phyloP scores from a whole-genome alignment of 2,888 invertebrate genomes.

The Disparrhopalites patrizii region DNA sequence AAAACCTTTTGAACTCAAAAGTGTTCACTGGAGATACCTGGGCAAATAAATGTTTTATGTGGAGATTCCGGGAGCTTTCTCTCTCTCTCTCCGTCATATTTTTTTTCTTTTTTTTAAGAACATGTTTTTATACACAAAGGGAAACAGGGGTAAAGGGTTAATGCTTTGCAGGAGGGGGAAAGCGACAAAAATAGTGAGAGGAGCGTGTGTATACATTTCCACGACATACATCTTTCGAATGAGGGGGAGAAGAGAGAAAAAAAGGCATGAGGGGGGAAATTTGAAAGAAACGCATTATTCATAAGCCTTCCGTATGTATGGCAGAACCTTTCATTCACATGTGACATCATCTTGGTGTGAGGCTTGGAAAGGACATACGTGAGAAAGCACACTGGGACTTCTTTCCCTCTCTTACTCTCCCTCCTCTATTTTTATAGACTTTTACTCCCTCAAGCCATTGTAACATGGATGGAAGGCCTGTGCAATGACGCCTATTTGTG shows the following conservation, averaged over 20 bases:
- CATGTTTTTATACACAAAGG: not conserved
- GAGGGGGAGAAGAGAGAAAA: not conserved
- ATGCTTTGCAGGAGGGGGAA: too few relatives aligned
- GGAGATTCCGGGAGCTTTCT: not conserved
- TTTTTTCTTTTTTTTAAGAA: not conserved
- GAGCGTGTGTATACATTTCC: too few relatives aligned
- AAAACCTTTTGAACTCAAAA: too few relatives aligned
- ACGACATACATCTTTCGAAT: too few relatives aligned
- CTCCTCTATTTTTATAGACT: conserved; percentile 24
- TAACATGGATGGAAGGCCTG: too few relatives aligned
- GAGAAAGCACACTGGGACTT: conserved; percentile 24
- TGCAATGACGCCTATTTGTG: not conserved
- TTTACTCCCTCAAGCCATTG: too few relatives aligned
- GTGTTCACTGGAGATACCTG: conserved; percentile 18
- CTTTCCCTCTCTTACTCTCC: conserved; percentile 23
- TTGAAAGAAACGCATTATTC: conserved; percentile 25
- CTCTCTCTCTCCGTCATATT: too few relatives aligned
- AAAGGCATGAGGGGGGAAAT: conserved; percentile 11
- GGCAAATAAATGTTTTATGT: conserved; percentile 3
- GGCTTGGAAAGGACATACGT: not conserved
- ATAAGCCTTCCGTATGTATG: conserved; percentile 26
- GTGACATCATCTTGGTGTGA: conserved; percentile 23
- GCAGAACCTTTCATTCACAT: conserved; percentile 26
- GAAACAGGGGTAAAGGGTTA: not conserved
- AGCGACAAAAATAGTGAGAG: too few relatives aligned